Evolutionary conservation across 92 coral and sea anemone genomes (phyloP).

Genomic region (Actinernus sp.): DNA sequence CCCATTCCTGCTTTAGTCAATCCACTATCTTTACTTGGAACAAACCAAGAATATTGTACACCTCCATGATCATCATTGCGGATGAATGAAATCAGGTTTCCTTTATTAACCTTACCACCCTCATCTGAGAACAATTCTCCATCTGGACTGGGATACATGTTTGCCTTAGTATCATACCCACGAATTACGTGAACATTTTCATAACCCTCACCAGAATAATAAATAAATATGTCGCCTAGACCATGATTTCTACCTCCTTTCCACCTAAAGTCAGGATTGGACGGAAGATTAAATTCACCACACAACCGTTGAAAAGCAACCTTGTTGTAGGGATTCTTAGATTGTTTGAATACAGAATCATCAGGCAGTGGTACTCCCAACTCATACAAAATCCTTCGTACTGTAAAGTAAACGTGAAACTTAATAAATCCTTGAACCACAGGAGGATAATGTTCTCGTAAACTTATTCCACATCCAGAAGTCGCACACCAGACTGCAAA

Average conservation of each 20-base stretch:
- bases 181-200: too few relatives aligned
- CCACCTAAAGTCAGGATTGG: constrained; percentile 19
- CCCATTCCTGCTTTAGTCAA: constrained; percentile 17
- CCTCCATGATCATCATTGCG: not conserved
- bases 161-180: constrained; percentile 4
- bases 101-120: constrained; percentile 4
- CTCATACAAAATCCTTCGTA: constrained; percentile 19
- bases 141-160: not conserved
- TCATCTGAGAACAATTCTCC: constrained; percentile 5
- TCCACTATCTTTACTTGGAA: constrained; percentile 3
- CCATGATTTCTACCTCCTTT: constrained; percentile 6
- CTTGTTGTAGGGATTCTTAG: not conserved
- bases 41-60: constrained; percentile 16
- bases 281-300: constrained; percentile 14
- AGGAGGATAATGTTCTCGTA: not conserved
- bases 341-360: constrained; percentile 8
- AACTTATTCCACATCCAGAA: constrained; percentile 20
- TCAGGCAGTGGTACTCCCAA: constrained; percentile 9
- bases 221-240: not conserved
- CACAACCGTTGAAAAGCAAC: constrained; percentile 5
- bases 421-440: not conserved
- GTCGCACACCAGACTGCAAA: constrained; percentile 47
- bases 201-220: too few relatives aligned
- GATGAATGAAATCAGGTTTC: not conserved
- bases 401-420: constrained; percentile 43